Evolutionary conservation across 1,140 invertebrate species (phyloP).

Genomic region (Pomacea maculata): DNA sequence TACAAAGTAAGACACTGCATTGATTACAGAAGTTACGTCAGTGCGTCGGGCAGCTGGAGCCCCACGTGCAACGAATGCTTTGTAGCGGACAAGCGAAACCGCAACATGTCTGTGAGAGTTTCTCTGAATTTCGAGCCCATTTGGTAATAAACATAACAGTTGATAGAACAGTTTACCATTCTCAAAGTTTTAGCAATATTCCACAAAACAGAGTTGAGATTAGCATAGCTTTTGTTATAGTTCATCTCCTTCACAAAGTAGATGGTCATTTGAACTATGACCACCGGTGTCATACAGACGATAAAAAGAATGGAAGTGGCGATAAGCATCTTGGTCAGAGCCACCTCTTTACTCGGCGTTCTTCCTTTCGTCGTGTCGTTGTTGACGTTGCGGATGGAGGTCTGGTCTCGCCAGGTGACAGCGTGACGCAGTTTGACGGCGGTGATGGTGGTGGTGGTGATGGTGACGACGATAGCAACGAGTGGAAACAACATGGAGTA

Average conservation of each 20-base stretch:
- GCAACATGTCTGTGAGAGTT: background rate
- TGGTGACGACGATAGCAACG: slow-evolving; percentile 6
- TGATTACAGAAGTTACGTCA: too few relatives aligned
- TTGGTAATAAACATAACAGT: slow-evolving; percentile 15
- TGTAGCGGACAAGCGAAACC: too few relatives aligned
- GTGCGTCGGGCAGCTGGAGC: too few relatives aligned
- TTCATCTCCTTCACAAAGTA: slow-evolving; percentile 1
- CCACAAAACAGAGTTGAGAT: slow-evolving; percentile 6
- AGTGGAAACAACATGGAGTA: background rate
- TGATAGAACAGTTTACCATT: slow-evolving; percentile 8
- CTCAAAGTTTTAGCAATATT: background rate
- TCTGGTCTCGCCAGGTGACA: slow-evolving; percentile 3
- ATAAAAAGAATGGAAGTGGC: slow-evolving; percentile 13
- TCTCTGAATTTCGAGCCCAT: slow-evolving; percentile 14
- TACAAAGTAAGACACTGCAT: too few relatives aligned
- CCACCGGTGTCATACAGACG: slow-evolving; percentile 4
- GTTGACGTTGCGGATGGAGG: background rate
- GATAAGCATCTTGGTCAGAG: slow-evolving; percentile 13
- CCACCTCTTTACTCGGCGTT: background rate
- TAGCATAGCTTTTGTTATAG: background rate
- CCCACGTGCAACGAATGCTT: too few relatives aligned
- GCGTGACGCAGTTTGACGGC: slow-evolving; percentile 9
- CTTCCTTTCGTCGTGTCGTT: background rate
- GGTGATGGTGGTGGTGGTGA: slow-evolving; percentile 15
- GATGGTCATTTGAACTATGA: slow-evolving; percentile 1